Evolutionary conservation across 37 sponge, comb jelly and placozoan genomes (phyloP).

Genomic region (Eunapius fragilis): DNA sequence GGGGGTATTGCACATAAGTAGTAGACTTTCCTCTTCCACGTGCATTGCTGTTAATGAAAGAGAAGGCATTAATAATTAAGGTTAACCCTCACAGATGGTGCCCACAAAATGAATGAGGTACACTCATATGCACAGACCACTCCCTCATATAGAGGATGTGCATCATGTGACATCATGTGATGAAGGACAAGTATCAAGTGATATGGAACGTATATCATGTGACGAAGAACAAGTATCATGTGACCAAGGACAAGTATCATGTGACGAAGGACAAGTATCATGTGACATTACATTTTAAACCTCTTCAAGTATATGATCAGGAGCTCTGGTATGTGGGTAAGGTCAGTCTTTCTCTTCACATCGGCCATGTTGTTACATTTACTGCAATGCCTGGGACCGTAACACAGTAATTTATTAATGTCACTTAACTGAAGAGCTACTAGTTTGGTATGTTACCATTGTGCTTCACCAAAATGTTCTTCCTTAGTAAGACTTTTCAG

Average conservation of each 20-base stretch:
- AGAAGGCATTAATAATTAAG: background rate
- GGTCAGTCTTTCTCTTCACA: background rate
- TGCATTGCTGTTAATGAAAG: background rate
- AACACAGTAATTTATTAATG: background rate
- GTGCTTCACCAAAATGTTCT: background rate
- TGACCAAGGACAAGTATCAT: background rate
- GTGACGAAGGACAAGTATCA: background rate
- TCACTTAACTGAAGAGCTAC: too few relatives aligned
- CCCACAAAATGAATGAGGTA: too few relatives aligned
- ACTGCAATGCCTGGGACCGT: background rate
- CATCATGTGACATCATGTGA: background rate
- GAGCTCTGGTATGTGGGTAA: background rate
- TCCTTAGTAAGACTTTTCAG: background rate
- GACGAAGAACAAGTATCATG: background rate
- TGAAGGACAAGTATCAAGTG: background rate
- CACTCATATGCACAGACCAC: too few relatives aligned
- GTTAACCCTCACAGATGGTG: too few relatives aligned
- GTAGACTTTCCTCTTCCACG: background rate
- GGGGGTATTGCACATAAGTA: background rate
- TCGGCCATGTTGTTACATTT: background rate
- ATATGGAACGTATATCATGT: background rate
- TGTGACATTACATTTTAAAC: background rate
- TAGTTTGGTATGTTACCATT: too few relatives aligned
- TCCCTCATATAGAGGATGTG: background rate
- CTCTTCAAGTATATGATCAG: background rate